phyloP scores from a whole-genome alignment of 2,113 vertebrate species.

The Eclectus roratus region DNA sequence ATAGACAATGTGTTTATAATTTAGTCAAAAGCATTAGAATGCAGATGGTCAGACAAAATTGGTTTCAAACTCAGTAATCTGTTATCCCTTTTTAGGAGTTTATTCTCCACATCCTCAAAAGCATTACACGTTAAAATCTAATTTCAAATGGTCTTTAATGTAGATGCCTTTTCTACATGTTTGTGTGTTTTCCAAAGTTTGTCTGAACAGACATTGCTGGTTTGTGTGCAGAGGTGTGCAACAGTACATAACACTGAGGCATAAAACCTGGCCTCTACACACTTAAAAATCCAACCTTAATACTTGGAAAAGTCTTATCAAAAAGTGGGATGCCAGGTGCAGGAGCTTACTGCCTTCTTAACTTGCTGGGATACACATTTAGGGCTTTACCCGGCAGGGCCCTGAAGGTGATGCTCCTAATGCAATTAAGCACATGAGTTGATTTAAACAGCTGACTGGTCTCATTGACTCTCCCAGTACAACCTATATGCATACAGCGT shows the following conservation, averaged over 20 bases:
- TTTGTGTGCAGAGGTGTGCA: neutral
- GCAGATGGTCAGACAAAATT: neutral
- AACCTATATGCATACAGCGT: rapidly evolving
- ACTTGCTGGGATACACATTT: neutral
- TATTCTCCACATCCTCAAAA: neutral
- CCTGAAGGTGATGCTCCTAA: neutral
- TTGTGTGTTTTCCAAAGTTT: neutral
- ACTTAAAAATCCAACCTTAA: neutral
- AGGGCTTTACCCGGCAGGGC: neutral
- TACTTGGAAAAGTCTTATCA: neutral
- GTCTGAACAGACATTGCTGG: neutral
- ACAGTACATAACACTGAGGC: rapidly evolving
- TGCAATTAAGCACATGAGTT: neutral
- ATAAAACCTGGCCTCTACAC: neutral
- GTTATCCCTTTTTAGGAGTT: neutral
- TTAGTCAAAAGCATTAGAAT: neutral
- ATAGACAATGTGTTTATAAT: neutral
- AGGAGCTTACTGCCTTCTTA: neutral
- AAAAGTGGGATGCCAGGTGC: neutral
- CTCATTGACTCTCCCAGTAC: neutral
- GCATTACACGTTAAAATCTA: neutral
- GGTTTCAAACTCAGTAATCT: neutral
- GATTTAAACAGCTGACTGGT: neutral
- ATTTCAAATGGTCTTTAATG: neutral
- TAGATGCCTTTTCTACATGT: neutral